Evolutionary conservation across 2,888 invertebrate genomes (phyloP), one percentile per base, ranked within the genome.

Genomic region (Agrochola macilenta): DNA sequence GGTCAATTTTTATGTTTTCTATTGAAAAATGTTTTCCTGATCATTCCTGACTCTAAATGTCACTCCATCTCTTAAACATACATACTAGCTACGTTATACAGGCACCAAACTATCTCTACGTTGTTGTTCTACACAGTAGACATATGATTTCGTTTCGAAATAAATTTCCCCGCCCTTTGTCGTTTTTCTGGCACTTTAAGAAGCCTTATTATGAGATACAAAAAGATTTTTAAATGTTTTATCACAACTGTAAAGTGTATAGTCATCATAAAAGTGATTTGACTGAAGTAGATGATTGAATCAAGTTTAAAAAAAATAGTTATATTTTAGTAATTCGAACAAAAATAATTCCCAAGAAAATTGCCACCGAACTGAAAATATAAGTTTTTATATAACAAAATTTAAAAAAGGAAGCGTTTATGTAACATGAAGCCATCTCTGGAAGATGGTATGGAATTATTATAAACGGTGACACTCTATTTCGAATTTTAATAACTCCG

Each of bases 51-150:
- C 69, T 78, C 74, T 74, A 74, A 79, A 82, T 77, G 80, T 84
- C 79, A 76, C 81, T 83, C 80, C 83, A 81, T 83, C 72, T 83
- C 88, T 88, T 87, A 89, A 65, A 81, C 86, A 88, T 88, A 90
- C 88, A 89, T 89, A 90, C 88, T 88, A 89, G 90, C 86, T 88
- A 89, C 88, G 90, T 90, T 89, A 91, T 88, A 90, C 91, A 93
- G 93, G 93, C 94, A 94, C 93, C 93, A 91, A 87, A 93, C 93
- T 94, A 94, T 92, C 88, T 92, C 92, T 95, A 95, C 89, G 94
- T 91, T 94, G 94, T 95, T 93, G 95, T 95, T 95, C 96, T 96
- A 96, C 96, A 96, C 95, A 96, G 96, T 96, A 96, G 96, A 96
- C 95, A 96, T 95, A 95, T 94, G 92, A 93, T 93, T 94, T 95